Base-by-base conservation (phyloP, 2,888 invertebrate species). In the Stenotaenia linearis region DNA sequence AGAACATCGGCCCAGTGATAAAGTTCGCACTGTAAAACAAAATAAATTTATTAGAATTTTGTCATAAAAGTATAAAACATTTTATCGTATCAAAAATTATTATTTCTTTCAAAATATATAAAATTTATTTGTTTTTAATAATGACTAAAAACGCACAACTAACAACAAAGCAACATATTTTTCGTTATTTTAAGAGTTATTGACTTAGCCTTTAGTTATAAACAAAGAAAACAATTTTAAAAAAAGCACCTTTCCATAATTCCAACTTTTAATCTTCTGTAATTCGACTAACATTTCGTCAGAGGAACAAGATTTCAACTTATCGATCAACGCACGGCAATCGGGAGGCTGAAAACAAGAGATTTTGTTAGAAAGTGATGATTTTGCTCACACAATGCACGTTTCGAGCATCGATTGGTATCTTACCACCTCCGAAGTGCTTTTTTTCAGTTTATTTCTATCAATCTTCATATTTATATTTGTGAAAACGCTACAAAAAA, bases 1-100 rank as follows among this genome's bases (percentile, higher is more conserved):
- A 94, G 87, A 23, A 94, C 91, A 86, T 93, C 92, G 81, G 93
- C 92, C 94, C 94, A 95, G 86, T 94, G 93, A 84, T 92, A 92
- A 21, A 95, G 87, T 86, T 95, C 94, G 86, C 93, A 94, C 89
- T 88, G 15, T 15, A 75, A 18, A 80, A 37, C 12, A 69, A 79
- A 40, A 78, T 61, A 23, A 35, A 77, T 28, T 74, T n/a, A n/a
- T n/a, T n/a, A n/a, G n/a, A n/a, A n/a, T n/a, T n/a, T n/a, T n/a
- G n/a, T n/a, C n/a, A n/a, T n/a, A n/a, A n/a, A n/a, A n/a, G n/a
- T n/a, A n/a, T n/a, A n/a, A n/a, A n/a, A n/a, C n/a, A n/a, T n/a
- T n/a, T n/a, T n/a, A n/a, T n/a, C n/a, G n/a, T n/a, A n/a, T n/a
- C n/a, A n/a, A n/a, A n/a, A n/a, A n/a, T n/a, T n/a, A n/a, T n/a